A percentile compares a stretch with the other conserved stretches of the same genome.
Evolutionary conservation across 2,888 invertebrate species (phyloP).

Genomic region (Dynastes tityus): DNA sequence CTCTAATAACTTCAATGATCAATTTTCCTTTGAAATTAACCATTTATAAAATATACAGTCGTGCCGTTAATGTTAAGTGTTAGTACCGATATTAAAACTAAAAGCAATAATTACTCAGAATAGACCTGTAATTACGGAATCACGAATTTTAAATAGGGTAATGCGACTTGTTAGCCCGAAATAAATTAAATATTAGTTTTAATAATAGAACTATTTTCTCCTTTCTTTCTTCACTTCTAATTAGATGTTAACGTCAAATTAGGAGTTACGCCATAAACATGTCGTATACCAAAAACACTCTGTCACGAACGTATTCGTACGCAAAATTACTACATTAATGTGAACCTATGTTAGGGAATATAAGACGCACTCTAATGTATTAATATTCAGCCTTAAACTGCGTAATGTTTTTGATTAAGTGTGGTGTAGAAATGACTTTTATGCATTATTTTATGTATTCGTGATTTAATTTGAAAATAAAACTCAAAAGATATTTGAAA

Average conservation of each 20-base stretch:
- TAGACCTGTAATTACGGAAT: slow-evolving; percentile 31
- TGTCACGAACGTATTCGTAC: too few species aligned
- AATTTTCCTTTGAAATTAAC: slow-evolving; percentile 24
- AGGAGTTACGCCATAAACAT: not conserved
- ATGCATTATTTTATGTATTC: too few species aligned
- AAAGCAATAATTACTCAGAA: slow-evolving; percentile 25
- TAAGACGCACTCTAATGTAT: too few species aligned
- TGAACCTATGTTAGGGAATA: too few species aligned
- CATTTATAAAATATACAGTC: slow-evolving; percentile 31
- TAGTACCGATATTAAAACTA: slow-evolving; percentile 30
- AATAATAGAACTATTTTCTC: slow-evolving; percentile 33
- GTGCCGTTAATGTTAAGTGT: slow-evolving; percentile 34
- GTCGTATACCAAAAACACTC: too few species aligned
- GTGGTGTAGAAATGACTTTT: too few species aligned
- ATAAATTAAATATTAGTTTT: slow-evolving; percentile 43
- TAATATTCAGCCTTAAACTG: too few species aligned
- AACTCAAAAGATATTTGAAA: too few species aligned
- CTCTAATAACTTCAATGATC: slow-evolving; percentile 5
- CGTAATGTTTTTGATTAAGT: too few species aligned
- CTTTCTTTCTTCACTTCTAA: not conserved
- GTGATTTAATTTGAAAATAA: too few species aligned
- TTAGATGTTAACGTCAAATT: slow-evolving; percentile 13
- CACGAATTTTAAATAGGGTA: slow-evolving; percentile 32
- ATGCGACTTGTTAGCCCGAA: slow-evolving; percentile 20
- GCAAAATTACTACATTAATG: too few species aligned